phyloP scores from a whole-genome alignment of 2,113 vertebrate genomes.

The Oncorhynchus keta region DNA sequence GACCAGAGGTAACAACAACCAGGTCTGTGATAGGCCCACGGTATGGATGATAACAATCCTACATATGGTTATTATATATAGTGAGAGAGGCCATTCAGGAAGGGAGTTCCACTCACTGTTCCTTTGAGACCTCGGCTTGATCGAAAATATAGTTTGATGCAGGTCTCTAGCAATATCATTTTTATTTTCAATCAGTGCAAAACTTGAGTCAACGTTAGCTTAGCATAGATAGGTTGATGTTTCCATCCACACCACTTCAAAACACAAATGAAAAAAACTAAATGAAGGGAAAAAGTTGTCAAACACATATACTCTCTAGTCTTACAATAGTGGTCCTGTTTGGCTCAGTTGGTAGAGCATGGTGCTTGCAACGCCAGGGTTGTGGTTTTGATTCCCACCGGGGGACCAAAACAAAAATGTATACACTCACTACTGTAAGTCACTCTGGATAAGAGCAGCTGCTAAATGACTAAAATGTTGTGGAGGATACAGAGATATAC shows the following conservation, averaged over 20 bases:
- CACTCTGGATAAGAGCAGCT: too few relatives aligned
- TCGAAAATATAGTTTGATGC: too few relatives aligned
- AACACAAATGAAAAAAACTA: not conserved
- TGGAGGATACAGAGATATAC: slow-evolving; percentile 8
- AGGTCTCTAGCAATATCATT: too few relatives aligned
- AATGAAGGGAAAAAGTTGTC: not conserved
- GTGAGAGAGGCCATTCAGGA: slow-evolving; percentile 30
- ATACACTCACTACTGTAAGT: too few relatives aligned
- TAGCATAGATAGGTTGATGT: slow-evolving; percentile 33
- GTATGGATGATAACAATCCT: slow-evolving; percentile 25
- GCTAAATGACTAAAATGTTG: too few relatives aligned
- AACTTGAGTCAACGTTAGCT: slow-evolving; percentile 26
- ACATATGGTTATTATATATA: slow-evolving; percentile 32
- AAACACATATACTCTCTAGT: slow-evolving; percentile 10
- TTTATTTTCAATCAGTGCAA: slow-evolving; percentile 57
- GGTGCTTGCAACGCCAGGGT: too few relatives aligned
- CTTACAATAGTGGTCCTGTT: slow-evolving; percentile 10
- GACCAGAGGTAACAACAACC: slow-evolving; percentile 44
- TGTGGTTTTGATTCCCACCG: too few relatives aligned
- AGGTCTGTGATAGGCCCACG: slow-evolving; percentile 17
- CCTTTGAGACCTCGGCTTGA: slow-evolving; percentile 23
- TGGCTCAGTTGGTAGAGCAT: too few relatives aligned
- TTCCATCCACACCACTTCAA: slow-evolving; percentile 18
- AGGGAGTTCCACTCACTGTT: slow-evolving; percentile 35
- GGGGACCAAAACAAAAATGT: too few relatives aligned